Evolutionary conservation across 2,888 invertebrate species (phyloP).

Genomic region (Tiliacea aurago): DNA sequence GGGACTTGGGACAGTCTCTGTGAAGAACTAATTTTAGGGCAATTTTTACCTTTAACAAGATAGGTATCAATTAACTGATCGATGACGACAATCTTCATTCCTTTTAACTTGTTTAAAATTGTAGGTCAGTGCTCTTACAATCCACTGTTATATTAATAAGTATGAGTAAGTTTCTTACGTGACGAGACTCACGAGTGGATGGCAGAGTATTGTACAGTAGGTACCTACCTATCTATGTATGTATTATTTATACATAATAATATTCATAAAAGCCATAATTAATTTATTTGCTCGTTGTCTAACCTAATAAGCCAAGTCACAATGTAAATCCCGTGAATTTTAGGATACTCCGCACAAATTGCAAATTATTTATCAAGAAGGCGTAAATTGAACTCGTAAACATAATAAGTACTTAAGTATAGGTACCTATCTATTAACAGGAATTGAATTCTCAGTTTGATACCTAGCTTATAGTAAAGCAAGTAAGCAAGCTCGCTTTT

Average conservation of each 20-base stretch:
- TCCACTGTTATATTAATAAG: slow-evolving; percentile 32
- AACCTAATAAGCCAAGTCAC: slow-evolving; percentile 3
- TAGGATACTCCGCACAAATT: not conserved
- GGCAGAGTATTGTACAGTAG: not conserved
- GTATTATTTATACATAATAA: slow-evolving; percentile 1
- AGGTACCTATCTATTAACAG: not conserved
- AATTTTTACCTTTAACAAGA: not conserved
- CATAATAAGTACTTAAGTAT: not conserved
- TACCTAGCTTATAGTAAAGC: too few relatives aligned
- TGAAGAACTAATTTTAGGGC: not conserved
- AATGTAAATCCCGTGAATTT: slow-evolving; percentile 14
- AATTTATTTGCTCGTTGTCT: slow-evolving; percentile 37
- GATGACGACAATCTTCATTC: not conserved
- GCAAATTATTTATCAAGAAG: slow-evolving; percentile 27
- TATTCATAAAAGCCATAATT: not conserved
- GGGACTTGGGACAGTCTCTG: not conserved
- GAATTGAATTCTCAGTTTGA: not conserved
- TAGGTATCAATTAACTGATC: not conserved
- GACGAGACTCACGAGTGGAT: slow-evolving; percentile 32
- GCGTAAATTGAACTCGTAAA: slow-evolving; percentile 13
- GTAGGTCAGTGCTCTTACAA: slow-evolving; percentile 49
- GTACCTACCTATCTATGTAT: not conserved
- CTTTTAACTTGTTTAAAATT: not conserved
- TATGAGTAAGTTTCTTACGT: slow-evolving; percentile 52
- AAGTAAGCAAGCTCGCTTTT: too few relatives aligned